Evolutionary conservation across 2,888 invertebrate species (phyloP), one percentile per base, ranked within the genome.

Genomic region (Ischnura elegans): DNA sequence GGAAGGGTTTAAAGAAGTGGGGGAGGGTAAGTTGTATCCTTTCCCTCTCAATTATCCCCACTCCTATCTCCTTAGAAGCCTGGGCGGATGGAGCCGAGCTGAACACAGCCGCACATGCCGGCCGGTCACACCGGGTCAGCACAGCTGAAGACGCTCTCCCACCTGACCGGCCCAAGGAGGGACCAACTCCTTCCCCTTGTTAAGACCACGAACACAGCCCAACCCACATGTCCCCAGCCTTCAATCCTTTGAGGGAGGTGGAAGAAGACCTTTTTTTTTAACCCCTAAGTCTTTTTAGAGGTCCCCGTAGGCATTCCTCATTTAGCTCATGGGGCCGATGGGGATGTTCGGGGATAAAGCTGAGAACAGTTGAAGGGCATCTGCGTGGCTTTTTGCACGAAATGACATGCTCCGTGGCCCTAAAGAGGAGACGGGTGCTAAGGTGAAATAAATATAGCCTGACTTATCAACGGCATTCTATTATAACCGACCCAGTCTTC

Each of bases 41-140:
- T 76, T 76, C 76, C 76, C 76, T 76, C 76, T 76, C 76, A 76
- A 76, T 76, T 76, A 76, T 76, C 76, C 76, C 76, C 76, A 61
- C 61, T 61, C 61, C 36, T 36, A 0, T 61, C n/a, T 29, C 8
- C n/a, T 36, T 36, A 36, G n/a, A 51, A 51, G 19, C 1, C 19
- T 51, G 36, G 76, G 76, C 76, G 76, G 76, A 76, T 76, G 76
- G 76, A 76, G 76, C 76, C 6, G 36, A 13, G 51, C 51, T 47
- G 25, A 16, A 25, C 76, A 29, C 76, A 76, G 76, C 76, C 76
- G 36, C 76, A 29, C 76, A 19, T 19, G 2, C 8, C 51, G 51
- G n/a, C 25, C 25, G 76, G 76, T 76, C 76, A 76, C 76, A 76
- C 36, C 76, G 29, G 76, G 76, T 29, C 76, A 8, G 36, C 66